Evolutionary conservation across 2,113 vertebrate species (phyloP).

Genomic region (Crotalus viridis): DNA sequence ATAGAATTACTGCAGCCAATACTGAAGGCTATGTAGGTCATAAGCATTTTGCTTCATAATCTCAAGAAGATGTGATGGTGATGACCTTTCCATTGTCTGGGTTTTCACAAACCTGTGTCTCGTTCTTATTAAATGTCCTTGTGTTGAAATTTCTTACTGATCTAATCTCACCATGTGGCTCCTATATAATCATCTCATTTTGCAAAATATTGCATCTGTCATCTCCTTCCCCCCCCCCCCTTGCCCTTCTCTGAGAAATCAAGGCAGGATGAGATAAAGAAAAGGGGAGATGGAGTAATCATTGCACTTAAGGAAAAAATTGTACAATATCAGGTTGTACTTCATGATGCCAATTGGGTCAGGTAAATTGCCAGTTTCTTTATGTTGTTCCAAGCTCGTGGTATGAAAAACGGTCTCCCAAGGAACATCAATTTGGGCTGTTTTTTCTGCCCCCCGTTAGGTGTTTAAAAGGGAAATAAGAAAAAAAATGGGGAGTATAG

Average conservation of each 20-base stretch:
- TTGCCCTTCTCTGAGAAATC: constrained; percentile 34
- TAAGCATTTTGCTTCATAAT: constrained; percentile 49
- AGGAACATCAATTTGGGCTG: background rate
- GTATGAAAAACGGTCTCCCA: background rate
- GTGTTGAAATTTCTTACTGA: constrained; percentile 68
- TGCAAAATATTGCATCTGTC: constrained; percentile 72
- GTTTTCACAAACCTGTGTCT: constrained; percentile 48
- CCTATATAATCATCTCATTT: constrained; percentile 73
- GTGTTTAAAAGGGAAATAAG: background rate
- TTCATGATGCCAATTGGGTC: background rate
- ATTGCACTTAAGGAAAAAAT: constrained; percentile 50
- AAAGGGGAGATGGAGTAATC: constrained; percentile 43
- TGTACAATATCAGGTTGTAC: constrained; percentile 25
- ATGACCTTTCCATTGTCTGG: constrained; percentile 59
- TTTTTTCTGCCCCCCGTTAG: background rate
- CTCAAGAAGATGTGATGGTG: constrained; percentile 53
- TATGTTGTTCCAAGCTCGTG: background rate
- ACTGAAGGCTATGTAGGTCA: constrained; percentile 59
- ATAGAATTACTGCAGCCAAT: constrained; percentile 57
- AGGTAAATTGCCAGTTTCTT: background rate
- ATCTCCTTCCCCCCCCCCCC: constrained; percentile 15
- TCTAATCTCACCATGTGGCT: constrained; percentile 70
- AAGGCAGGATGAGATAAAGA: constrained; percentile 34
- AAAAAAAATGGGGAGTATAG: background rate
- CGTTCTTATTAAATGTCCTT: constrained; percentile 67